phyloP scores from a whole-genome alignment of 2,113 vertebrate genomes.

The Sarotherodon lohbergeri region DNA sequence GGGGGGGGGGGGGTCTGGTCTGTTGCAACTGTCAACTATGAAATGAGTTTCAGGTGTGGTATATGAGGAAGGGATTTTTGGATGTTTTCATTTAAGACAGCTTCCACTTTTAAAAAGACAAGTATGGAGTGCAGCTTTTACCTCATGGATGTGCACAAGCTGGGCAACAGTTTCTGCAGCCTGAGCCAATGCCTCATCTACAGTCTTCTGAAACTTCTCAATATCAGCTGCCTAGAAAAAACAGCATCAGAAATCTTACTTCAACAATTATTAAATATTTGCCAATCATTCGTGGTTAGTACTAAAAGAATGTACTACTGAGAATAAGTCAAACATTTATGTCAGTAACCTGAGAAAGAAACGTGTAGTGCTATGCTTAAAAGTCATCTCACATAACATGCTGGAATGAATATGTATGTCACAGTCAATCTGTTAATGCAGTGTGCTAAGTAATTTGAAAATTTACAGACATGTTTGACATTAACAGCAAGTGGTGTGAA shows the following conservation, averaged over 20 bases:
- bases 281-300: not conserved
- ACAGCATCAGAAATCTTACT: not conserved
- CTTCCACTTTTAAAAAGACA: not conserved
- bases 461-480: not conserved
- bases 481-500: not conserved
- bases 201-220: not conserved
- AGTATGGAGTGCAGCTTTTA: not conserved
- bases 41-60: not conserved
- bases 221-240: slow-evolving; percentile 4
- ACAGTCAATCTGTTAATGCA: not conserved
- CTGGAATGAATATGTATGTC: not conserved
- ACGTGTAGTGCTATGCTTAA: not conserved
- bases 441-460: not conserved
- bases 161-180: slow-evolving; percentile 46
- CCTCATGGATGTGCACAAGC: slow-evolving; percentile 55
- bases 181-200: slow-evolving; percentile 53
- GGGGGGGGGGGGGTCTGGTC: not conserved
- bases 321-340: not conserved
- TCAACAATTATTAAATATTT: not conserved
- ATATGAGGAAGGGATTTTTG: not conserved
- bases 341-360: not conserved
- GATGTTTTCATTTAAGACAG: not conserved
- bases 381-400: not conserved
- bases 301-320: not conserved
- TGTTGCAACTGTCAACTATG: not conserved